phyloP scores from a whole-genome alignment of 2,888 invertebrate species.

The Melipona bicolor region DNA sequence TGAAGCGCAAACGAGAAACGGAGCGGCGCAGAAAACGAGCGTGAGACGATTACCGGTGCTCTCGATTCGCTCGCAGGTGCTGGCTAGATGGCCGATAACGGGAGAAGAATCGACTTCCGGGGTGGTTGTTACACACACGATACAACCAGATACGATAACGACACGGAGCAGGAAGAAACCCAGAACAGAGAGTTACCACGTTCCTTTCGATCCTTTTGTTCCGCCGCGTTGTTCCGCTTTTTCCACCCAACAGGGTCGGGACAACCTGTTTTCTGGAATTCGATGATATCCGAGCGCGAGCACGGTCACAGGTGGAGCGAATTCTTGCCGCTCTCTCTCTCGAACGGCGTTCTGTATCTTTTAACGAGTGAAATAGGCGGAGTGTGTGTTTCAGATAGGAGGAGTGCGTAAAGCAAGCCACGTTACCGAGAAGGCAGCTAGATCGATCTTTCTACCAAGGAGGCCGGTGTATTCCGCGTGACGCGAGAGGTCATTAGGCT shows the following conservation, averaged over 20 bases:
- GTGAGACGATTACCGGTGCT: conserved; percentile 67
- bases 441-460: conserved; percentile 58
- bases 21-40: conserved; percentile 56
- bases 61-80: conserved; percentile 69
- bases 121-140: conserved; percentile 54
- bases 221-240: conserved; percentile 13
- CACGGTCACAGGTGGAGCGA: conserved; percentile 32
- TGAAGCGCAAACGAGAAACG: conserved; percentile 38
- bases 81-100: conserved; percentile 66
- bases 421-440: conserved; percentile 29
- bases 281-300: conserved; percentile 20
- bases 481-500: conserved; percentile 72
- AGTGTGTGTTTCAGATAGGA: neutral
- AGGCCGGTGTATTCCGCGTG: conserved; percentile 45
- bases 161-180: conserved; percentile 50
- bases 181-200: conserved; percentile 1
- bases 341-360: neutral
- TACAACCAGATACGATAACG: conserved; percentile 51
- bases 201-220: conserved; percentile 46
- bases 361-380: neutral
- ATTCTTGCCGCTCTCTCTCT: neutral
- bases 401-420: conserved; percentile 32
- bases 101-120: conserved; percentile 54
- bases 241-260: neutral
- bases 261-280: conserved; percentile 34